These are phyloP conservation scores for Characodon lateralis DNA, from an alignment of 2,797 vertebrate species.

Conservation along the genomic window DNA sequence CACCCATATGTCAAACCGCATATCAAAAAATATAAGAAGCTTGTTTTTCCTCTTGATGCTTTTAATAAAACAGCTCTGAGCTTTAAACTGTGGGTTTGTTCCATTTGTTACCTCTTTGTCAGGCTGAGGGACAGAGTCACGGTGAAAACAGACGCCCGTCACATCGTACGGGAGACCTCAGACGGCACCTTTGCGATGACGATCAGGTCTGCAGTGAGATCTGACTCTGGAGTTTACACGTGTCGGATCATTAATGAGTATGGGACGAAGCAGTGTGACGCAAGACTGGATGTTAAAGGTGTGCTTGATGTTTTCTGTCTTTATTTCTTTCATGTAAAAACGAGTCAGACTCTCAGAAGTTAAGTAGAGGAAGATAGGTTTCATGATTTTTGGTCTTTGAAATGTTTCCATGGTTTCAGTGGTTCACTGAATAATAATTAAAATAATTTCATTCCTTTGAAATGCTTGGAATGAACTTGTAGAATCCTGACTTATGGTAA, in stretches of 20 bases:
- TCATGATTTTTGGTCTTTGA: too few species aligned
- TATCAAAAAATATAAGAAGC: constrained; percentile 1
- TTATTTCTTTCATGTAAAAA: not conserved
- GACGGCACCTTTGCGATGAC: constrained; percentile 86
- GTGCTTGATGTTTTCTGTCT: not conserved
- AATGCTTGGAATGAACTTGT: too few species aligned
- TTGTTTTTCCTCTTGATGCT: constrained; percentile 7
- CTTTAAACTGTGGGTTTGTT: constrained; percentile 11
- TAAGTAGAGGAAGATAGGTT: too few species aligned
- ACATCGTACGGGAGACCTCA: constrained; percentile 83
- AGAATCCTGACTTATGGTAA: too few species aligned
- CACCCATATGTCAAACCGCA: constrained; percentile 28
- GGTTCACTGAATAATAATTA: too few species aligned
- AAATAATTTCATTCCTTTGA: too few species aligned
- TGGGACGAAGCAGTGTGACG: constrained; percentile 94
- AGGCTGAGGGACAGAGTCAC: constrained; percentile 96
- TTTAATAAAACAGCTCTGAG: not conserved
- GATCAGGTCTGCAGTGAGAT: constrained; percentile 85
- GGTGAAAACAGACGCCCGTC: constrained; percentile 87
- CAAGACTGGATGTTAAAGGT: constrained; percentile 93
- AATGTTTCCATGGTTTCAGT: too few species aligned
- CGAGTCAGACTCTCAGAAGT: not conserved
- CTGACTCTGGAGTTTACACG: constrained; percentile 90
- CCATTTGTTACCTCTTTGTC: constrained; percentile 11
- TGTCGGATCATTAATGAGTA: constrained; percentile 98